Evolutionary conservation across 2,888 invertebrate genomes (phyloP).

Genomic region (Netelia virgata): DNA sequence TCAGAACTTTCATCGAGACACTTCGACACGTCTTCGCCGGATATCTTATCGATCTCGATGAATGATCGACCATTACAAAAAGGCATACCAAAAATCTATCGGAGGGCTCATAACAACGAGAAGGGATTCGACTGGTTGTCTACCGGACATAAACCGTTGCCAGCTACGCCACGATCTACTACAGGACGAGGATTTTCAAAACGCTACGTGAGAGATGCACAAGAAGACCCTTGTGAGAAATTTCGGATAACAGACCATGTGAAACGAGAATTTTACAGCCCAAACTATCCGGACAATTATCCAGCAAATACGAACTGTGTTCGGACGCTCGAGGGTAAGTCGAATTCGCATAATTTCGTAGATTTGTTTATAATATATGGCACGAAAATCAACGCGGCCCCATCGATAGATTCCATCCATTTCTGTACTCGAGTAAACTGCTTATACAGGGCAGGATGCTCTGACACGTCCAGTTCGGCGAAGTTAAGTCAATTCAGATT

Average conservation of each 20-base stretch:
- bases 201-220: conserved; percentile 78
- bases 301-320: conserved; percentile 90
- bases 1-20: not conserved
- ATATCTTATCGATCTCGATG: not conserved
- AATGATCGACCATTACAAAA: conserved; percentile 3
- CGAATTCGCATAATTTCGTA: conserved; percentile 6
- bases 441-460: too few relatives aligned
- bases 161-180: conserved; percentile 45
- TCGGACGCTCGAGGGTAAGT: conserved; percentile 89
- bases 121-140: conserved; percentile 33
- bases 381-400: not conserved
- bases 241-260: conserved; percentile 87
- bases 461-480: too few relatives aligned
- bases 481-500: too few relatives aligned
- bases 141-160: conserved; percentile 1
- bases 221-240: conserved; percentile 85
- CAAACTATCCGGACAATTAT: conserved; percentile 89
- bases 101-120: not conserved
- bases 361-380: not conserved
- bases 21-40: conserved; percentile 24
- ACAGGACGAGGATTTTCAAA: conserved; percentile 65
- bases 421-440: too few relatives aligned
- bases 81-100: not conserved
- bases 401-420: not conserved
- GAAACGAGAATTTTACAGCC: conserved; percentile 89